Conservation (phyloP, 2,797 vertebrate species). For the Lepilemur septentrionalis region DNA sequence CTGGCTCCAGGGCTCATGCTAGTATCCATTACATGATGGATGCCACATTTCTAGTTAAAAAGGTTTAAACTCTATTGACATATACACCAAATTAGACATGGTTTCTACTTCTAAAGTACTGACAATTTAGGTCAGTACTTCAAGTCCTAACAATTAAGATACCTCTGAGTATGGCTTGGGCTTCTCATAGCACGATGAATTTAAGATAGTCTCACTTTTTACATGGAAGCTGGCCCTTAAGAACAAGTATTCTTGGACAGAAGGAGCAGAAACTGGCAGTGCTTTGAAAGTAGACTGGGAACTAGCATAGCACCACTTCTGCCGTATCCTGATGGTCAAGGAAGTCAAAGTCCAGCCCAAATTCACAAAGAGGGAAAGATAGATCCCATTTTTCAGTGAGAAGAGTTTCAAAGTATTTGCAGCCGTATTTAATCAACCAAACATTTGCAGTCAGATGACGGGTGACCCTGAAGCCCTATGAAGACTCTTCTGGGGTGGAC, state of each 20-base stretch:
- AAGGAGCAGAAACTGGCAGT: background rate
- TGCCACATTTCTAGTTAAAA: background rate
- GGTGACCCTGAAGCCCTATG: background rate
- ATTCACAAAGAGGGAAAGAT: background rate
- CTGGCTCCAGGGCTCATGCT: background rate
- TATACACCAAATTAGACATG: background rate
- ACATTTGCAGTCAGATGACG: background rate
- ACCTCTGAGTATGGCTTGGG: fast-evolving
- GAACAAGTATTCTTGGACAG: background rate
- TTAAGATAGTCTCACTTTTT: background rate
- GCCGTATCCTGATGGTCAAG: background rate
- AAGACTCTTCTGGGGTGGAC: background rate
- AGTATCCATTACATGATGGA: background rate
- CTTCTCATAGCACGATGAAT: background rate
- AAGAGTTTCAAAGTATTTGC: background rate
- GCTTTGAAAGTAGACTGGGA: background rate
- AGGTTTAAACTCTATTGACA: background rate
- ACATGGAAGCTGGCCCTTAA: background rate
- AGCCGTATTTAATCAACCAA: background rate
- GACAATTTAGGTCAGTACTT: background rate
- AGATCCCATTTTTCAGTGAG: background rate
- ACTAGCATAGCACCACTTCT: background rate
- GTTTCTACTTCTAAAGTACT: background rate
- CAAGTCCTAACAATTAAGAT: background rate
- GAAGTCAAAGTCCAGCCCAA: background rate